Conservation (phyloP, 2,797 vertebrate genomes). For the Todus mexicanus region DNA sequence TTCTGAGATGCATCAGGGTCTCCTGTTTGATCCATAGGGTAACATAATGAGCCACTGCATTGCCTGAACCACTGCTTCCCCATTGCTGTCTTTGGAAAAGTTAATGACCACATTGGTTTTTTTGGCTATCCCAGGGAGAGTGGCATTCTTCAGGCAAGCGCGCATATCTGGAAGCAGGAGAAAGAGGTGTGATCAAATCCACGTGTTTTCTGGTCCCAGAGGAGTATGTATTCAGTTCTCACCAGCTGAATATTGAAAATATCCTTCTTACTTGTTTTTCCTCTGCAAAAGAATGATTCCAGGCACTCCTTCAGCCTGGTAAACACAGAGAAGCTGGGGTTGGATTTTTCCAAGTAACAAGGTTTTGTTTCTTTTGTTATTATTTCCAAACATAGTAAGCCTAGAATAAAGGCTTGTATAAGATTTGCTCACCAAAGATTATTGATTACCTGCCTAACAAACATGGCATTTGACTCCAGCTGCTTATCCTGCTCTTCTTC, state of each 20-base stretch:
- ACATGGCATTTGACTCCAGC: neutral
- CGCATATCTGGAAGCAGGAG: conserved; percentile 16
- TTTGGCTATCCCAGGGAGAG: neutral
- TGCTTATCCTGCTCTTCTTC: neutral
- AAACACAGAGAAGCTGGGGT: neutral
- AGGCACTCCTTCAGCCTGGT: conserved; percentile 15
- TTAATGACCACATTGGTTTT: neutral
- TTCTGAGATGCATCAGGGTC: neutral
- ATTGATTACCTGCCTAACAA: conserved; percentile 26
- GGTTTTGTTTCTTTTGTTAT: conserved; percentile 9
- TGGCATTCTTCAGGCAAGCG: neutral
- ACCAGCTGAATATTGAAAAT: too few species aligned
- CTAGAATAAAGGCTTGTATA: conserved; percentile 23
- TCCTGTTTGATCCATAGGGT: neutral
- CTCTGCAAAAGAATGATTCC: conserved; percentile 1
- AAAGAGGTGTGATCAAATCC: conserved; percentile 29
- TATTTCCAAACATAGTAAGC: conserved; percentile 7
- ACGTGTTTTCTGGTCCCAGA: conserved; percentile 9
- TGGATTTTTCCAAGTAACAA: conserved; percentile 21
- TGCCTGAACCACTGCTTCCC: neutral
- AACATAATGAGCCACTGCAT: neutral
- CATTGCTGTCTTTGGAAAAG: neutral
- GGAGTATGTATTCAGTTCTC: neutral
- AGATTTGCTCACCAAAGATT: neutral
- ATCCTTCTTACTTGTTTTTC: conserved; percentile 14